These are phyloP conservation scores for Heliothis subflexa DNA, from an alignment of 1,140 invertebrate genomes.

Conservation along the genomic window DNA sequence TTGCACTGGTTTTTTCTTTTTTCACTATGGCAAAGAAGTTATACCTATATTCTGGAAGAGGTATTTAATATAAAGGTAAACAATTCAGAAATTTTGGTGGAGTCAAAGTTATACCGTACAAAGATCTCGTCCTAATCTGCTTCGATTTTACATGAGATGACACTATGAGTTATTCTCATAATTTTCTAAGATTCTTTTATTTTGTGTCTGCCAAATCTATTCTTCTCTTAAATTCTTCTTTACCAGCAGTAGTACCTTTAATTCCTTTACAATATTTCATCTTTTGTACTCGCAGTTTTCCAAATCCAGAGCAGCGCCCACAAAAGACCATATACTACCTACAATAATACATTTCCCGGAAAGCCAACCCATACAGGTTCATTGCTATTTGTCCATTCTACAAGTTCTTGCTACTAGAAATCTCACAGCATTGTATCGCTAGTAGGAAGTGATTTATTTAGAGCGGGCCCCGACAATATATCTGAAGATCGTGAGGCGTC, in stretches of 20 bases:
- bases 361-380: not conserved
- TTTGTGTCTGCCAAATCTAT: no score
- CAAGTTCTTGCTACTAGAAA: constrained; percentile 34
- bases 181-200: no score
- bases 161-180: no score
- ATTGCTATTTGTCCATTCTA: constrained; percentile 32
- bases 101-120: no score
- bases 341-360: not conserved
- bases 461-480: constrained; percentile 72
- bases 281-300: not conserved
- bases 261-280: not conserved
- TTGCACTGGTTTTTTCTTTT: no score
- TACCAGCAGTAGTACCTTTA: not conserved
- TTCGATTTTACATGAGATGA: no score
- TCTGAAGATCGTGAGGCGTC: constrained; percentile 74
- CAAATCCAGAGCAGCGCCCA: not conserved
- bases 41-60: no score
- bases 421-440: constrained; percentile 59
- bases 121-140: no score
- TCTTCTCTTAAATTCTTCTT: not conserved
- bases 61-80: no score
- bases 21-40: no score
- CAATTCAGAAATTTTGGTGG: no score
- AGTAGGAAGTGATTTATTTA: constrained; percentile 83
- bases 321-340: not conserved